Evolutionary conservation across 2,113 vertebrate species (phyloP).

Genomic region (Actinemys pallida): DNA sequence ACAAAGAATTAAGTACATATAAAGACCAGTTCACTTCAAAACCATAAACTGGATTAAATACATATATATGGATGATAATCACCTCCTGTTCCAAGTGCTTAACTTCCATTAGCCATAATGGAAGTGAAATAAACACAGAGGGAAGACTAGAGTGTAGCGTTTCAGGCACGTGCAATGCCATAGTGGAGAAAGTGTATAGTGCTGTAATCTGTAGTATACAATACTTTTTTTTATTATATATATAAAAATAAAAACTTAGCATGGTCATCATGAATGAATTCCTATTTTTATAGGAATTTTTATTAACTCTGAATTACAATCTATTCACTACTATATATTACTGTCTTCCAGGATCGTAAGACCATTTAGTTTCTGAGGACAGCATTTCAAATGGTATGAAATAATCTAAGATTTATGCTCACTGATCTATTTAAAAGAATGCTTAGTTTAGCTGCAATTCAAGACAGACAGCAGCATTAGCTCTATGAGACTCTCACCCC

Average conservation of each 20-base stretch:
- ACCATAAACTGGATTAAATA: conserved; percentile 6
- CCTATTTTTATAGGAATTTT: background rate
- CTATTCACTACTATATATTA: rapidly evolving
- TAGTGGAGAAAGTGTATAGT: background rate
- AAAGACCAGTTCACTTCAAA: background rate
- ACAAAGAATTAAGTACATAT: background rate
- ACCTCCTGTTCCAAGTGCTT: background rate
- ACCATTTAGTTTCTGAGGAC: background rate
- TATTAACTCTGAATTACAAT: background rate
- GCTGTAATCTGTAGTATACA: background rate
- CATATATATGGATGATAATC: background rate
- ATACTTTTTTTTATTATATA: no score
- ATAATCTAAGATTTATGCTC: background rate
- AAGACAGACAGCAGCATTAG: background rate
- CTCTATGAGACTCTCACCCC: background rate
- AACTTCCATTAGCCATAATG: background rate
- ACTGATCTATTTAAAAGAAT: background rate
- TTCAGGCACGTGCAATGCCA: background rate
- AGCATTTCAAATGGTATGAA: background rate
- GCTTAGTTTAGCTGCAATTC: background rate
- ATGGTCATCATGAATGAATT: background rate
- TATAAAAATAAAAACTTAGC: rapidly evolving
- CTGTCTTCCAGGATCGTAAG: background rate
- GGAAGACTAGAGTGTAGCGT: background rate
- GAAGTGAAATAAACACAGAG: background rate